Percentiles rank a stretch among this genome's conserved stretches.
Conservation (phyloP, 2,888 invertebrate species). For the Monoplex corrugatus region DNA sequence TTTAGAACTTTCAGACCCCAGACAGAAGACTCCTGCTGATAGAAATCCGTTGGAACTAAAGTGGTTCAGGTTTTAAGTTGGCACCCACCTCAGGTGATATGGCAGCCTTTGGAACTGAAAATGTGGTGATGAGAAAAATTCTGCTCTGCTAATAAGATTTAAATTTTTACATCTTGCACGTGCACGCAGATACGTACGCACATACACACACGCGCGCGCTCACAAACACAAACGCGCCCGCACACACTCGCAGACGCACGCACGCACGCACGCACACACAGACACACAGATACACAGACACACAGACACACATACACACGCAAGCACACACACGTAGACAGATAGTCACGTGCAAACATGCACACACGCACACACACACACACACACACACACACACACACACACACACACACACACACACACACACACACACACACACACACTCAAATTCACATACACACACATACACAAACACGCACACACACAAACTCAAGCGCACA, state of each 20-base stretch:
- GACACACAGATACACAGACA: neutral
- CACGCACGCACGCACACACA: neutral
- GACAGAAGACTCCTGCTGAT: no score
- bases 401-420: neutral
- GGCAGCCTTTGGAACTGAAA: no score
- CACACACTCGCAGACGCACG: neutral
- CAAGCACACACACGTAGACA: neutral
- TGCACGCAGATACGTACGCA: neutral
- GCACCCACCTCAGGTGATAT: neutral
- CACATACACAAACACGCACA: neutral
- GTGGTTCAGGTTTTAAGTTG: no score
- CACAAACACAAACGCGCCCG: no score
- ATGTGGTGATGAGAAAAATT: no score
- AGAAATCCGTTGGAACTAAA: no score
- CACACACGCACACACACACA: slow-evolving; percentile 9
- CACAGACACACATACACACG: slow-evolving; percentile 8
- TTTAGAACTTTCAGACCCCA: no score
- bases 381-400: slow-evolving; percentile 29
- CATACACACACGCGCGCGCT: no score
- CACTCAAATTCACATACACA: neutral
- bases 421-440: neutral
- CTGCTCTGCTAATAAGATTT: no score
- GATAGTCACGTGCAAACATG: neutral
- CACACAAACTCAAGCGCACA: neutral
- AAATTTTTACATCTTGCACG: no score